Conservation (phyloP, 2,888 invertebrate genomes). For the Sinodicranocentrus sp. region DNA sequence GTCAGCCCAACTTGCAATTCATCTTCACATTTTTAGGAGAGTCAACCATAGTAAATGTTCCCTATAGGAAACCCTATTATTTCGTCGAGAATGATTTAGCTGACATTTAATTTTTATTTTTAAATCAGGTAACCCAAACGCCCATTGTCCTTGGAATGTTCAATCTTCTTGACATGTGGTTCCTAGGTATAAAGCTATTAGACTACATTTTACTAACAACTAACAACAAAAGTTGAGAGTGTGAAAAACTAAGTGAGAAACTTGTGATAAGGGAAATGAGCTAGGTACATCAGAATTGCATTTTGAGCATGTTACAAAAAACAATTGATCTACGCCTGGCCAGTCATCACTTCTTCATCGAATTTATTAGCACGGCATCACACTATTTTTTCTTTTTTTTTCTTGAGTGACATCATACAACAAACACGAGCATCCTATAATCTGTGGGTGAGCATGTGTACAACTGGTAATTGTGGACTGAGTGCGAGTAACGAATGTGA, state of each 20-base stretch:
- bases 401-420: neutral
- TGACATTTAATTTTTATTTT: slow-evolving; percentile 33
- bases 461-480: too few species aligned
- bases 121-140: slow-evolving; percentile 40
- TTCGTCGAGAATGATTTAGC: slow-evolving; percentile 46
- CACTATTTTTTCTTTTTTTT: too few species aligned
- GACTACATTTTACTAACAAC: neutral
- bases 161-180: slow-evolving; percentile 34
- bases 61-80: too few species aligned
- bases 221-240: neutral
- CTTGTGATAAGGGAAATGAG: neutral
- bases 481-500: too few species aligned
- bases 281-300: too few species aligned
- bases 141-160: slow-evolving; percentile 58
- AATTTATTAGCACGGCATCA: too few species aligned
- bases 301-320: neutral
- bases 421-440: too few species aligned
- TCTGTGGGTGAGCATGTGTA: too few species aligned
- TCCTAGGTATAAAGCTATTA: slow-evolving; percentile 6
- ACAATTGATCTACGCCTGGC: neutral
- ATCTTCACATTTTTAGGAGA: too few species aligned
- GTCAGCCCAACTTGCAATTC: too few species aligned
- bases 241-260: neutral
- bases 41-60: too few species aligned
- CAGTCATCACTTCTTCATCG: slow-evolving; percentile 23